Evolutionary conservation across 1,140 invertebrate species (phyloP).

Genomic region (Leptopilina boulardi): DNA sequence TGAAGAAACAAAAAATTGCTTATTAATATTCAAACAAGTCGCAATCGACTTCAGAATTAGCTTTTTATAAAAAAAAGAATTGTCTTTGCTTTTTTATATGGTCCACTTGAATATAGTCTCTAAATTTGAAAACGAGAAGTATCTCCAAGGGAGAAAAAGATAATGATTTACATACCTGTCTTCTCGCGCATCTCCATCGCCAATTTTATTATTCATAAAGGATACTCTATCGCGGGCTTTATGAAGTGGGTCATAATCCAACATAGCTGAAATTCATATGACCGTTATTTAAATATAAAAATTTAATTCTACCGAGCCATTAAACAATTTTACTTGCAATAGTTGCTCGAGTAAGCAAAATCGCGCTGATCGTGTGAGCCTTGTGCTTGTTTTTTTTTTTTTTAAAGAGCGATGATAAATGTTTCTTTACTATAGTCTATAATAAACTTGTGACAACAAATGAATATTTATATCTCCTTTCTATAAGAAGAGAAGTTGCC

Average conservation of each 20-base stretch:
- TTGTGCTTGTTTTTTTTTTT: background rate
- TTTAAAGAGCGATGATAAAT: background rate
- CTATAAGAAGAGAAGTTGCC: slow-evolving; percentile 8
- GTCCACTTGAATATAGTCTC: background rate
- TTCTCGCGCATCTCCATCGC: slow-evolving; percentile 68
- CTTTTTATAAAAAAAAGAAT: background rate
- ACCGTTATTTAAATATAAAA: slow-evolving; percentile 41
- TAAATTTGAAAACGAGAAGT: background rate
- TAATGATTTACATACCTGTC: slow-evolving; percentile 67
- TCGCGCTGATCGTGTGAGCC: slow-evolving; percentile 32
- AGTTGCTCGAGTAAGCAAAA: slow-evolving; percentile 24
- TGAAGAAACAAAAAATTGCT: background rate
- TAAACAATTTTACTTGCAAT: slow-evolving; percentile 10
- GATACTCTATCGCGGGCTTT: slow-evolving; percentile 71
- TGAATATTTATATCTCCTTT: background rate
- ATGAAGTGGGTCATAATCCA: slow-evolving; percentile 70
- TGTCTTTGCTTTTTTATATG: background rate
- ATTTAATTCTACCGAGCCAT: background rate
- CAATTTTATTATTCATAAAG: slow-evolving; percentile 65
- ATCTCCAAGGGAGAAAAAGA: background rate
- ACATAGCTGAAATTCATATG: slow-evolving; percentile 70
- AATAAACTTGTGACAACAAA: background rate
- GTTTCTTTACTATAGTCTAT: background rate
- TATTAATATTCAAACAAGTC: background rate
- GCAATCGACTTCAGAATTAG: slow-evolving; percentile 57